Evolutionary conservation across 2,888 invertebrate genomes (phyloP), one percentile per base, ranked within the genome.

Genomic region (Leptopilina myrica): DNA sequence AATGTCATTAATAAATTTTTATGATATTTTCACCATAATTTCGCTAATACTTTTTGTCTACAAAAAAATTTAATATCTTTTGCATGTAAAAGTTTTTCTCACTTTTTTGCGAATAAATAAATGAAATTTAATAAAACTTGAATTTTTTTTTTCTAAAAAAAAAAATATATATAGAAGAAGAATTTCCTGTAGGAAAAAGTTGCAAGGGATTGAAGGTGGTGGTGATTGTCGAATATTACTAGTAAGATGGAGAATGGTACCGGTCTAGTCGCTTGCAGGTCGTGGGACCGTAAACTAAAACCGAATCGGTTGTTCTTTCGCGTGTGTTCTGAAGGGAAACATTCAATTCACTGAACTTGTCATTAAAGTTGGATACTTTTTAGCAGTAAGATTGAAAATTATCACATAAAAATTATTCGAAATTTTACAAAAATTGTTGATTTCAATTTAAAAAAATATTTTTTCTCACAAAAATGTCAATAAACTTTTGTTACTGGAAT

Each of bases 151-250:
- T 49, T 49, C 33, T 2, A 5, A 5, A 33, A 33, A 33, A 33
- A 43, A 43, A 49, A n/a, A n/a, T n/a, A n/a, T n/a, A 49, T 33
- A 33, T 33, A 49, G 53, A 53, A 53, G 56, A 56, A 33, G 56
- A n/a, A 73, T 53, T 73, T 73, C 73, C 33, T n/a, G 33, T 5
- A 26, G 26, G 26, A 8, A 73, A 73, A 56, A 53, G 76, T 49
- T 64, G 49, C 84, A 85, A 82, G 80, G 78, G 77, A 64, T 79
- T 76, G 81, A 85, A 85, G 86, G 90, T 88, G 89, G 90, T 90
- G 90, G 90, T 88, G 84, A 85, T 87, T 90, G 89, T 90, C 90
- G 91, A 91, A 91, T 90, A 90, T 90, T 90, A 90, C 87, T 87
- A 87, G 87, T 84, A 86, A 86, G 87, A 88, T 88, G 89, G 90